Base-by-base conservation (phyloP, 1,140 invertebrate genomes). In the Parasteatoda tepidariorum region DNA sequence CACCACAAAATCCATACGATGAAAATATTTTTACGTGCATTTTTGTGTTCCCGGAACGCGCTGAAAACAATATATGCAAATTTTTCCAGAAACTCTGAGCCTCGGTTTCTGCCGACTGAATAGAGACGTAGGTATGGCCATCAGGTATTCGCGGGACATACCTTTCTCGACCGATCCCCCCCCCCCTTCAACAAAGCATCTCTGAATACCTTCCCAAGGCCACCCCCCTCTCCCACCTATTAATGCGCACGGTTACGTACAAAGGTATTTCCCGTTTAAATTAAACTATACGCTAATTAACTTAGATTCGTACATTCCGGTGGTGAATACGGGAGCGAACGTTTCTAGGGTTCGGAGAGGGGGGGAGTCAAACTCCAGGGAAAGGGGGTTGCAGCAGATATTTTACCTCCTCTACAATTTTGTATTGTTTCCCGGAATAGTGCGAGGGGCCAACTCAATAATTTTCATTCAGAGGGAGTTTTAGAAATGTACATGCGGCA, bases 241-340 rank as follows among this genome's bases (percentile, higher is more conserved):
- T 62, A 75, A 75, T 75, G 55, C 41, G 73, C 59, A 38, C 34
- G 59, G 59, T 62, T 34, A 75, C 31, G 55, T 54, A 26, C 28
- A 30, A 62, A 62, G 55, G 59, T 75, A 62, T 75, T 62, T 75
- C 73, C 55, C 59, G 73, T 62, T 75, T 75, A 75, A 75, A 75
- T 75, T 75, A 75, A 75, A 75, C 55, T 41, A 57, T 62, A 24
- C 33, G 15, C 73, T 75, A 61, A 75, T 75, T 75, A 75, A 75
- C 73, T 75, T 57, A 13, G 55, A 75, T 62, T 75, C 59, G 59
- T 18, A 31, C 73, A 75, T 75, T 75, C 73, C 73, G 31, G 57
- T 31, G 73, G 31, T 31, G 41, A 57, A 57, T 30, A 15, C 41
- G 26, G 26, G 26, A 70, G 55, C 18, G 55, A n/a, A n/a, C 71